Percentiles rank a stretch among this genome's conserved stretches.
These are phyloP conservation scores for Mus spretus DNA, from an alignment of 2,797 vertebrate genomes.

Conservation along the genomic window DNA sequence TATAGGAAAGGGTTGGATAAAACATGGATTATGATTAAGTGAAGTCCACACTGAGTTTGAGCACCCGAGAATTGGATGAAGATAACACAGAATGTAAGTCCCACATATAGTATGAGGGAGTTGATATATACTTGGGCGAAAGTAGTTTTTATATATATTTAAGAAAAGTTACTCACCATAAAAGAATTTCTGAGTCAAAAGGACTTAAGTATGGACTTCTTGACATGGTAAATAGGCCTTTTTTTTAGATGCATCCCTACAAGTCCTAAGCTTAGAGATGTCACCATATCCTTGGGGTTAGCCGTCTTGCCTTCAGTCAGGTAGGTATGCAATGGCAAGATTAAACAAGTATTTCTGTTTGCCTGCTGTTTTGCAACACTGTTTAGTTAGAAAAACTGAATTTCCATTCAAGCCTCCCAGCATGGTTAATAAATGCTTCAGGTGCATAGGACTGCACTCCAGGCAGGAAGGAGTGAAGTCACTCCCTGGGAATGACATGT, in stretches of 20 bases:
- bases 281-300: neutral
- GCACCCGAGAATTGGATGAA: neutral
- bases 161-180: conserved; percentile 44
- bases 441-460: neutral
- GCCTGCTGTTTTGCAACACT: conserved; percentile 36
- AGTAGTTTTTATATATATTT: neutral
- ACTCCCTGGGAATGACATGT: conserved; percentile 1
- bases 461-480: conserved; percentile 47
- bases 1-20: neutral
- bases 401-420: conserved; percentile 66
- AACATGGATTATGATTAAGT: conserved; percentile 13
- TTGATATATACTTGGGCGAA: neutral
- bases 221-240: conserved; percentile 14
- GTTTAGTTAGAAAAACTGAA: conserved; percentile 77
- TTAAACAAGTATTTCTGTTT: conserved; percentile 74
- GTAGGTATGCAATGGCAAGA: conserved; percentile 23
- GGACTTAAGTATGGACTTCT: neutral
- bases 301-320: neutral
- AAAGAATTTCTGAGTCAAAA: conserved; percentile 49
- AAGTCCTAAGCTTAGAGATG: conserved; percentile 28
- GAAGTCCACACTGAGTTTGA: neutral
- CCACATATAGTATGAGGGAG: neutral
- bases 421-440: conserved; percentile 63
- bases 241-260: conserved; percentile 15
- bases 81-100: neutral